A percentile compares a stretch with the other conserved stretches of the same genome.
Evolutionary conservation across 2,113 vertebrate genomes (phyloP).

Genomic region (Meleagris gallopavo): DNA sequence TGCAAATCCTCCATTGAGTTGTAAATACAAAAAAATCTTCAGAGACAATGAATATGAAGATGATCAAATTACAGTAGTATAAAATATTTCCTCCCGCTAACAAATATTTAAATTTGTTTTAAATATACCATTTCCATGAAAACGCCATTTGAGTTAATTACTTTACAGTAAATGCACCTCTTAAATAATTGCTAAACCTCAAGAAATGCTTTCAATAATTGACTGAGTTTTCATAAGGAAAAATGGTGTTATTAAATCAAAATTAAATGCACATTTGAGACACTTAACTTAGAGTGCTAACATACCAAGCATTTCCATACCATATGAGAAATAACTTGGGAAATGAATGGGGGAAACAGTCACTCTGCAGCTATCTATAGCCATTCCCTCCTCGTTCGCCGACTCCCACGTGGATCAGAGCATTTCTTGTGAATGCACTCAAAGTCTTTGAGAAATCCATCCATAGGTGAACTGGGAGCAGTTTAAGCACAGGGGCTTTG

Average conservation of each 20-base stretch:
- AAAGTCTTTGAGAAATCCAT: neutral
- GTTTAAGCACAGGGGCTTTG: rapidly evolving
- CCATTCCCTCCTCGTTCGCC: neutral
- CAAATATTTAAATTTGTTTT: slow-evolving; percentile 78
- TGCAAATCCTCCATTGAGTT: slow-evolving; percentile 17
- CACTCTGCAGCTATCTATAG: neutral
- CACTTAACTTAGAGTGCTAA: slow-evolving; percentile 74
- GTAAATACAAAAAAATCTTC: slow-evolving; percentile 33
- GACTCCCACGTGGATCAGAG: rapidly evolving
- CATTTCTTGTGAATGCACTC: rapidly evolving
- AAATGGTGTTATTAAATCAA: slow-evolving; percentile 81
- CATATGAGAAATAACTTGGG: slow-evolving; percentile 50
- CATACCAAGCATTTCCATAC: slow-evolving; percentile 32
- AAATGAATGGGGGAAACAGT: slow-evolving; percentile 30
- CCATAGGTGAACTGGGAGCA: neutral
- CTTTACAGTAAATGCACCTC: slow-evolving; percentile 78
- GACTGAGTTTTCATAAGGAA: slow-evolving; percentile 78
- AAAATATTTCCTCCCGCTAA: slow-evolving; percentile 68
- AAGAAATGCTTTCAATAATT: slow-evolving; percentile 82
- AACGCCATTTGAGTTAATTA: slow-evolving; percentile 76
- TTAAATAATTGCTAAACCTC: slow-evolving; percentile 85
- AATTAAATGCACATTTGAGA: slow-evolving; percentile 81
- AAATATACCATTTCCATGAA: slow-evolving; percentile 69
- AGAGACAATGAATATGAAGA: slow-evolving; percentile 42
- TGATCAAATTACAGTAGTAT: slow-evolving; percentile 14